Percentiles rank a stretch among this genome's conserved stretches.
Evolutionary conservation across 2,888 invertebrate genomes (phyloP).

Genomic region (Nomada ferruginata): DNA sequence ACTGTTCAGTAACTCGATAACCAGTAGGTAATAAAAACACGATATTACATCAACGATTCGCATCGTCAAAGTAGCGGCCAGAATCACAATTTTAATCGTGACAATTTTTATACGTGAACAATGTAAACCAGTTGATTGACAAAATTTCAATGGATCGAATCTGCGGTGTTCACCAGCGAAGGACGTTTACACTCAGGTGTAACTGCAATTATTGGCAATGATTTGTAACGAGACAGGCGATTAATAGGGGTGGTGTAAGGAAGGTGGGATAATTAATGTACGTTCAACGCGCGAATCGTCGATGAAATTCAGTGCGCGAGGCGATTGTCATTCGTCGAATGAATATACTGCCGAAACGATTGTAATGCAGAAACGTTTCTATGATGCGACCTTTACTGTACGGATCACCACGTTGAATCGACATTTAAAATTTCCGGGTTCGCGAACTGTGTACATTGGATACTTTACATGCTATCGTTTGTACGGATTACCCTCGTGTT

Average conservation of each 20-base stretch:
- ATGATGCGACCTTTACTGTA: neutral
- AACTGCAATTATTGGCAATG: slow-evolving; percentile 11
- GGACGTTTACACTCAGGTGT: neutral
- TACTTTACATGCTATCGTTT: neutral
- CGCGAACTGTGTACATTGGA: neutral
- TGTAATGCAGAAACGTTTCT: slow-evolving; percentile 2
- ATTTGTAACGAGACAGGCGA: slow-evolving; percentile 3
- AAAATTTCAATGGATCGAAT: neutral
- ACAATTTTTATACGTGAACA: neutral
- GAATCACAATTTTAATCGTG: neutral
- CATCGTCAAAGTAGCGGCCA: neutral
- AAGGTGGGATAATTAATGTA: slow-evolving; percentile 8
- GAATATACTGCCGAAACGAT: neutral
- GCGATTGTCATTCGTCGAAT: slow-evolving; percentile 21
- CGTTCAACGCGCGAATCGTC: slow-evolving; percentile 19
- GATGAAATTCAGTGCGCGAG: neutral
- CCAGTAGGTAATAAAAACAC: no score
- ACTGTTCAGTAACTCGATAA: neutral
- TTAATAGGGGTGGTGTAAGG: neutral
- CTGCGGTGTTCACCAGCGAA: neutral
- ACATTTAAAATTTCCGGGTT: slow-evolving; percentile 1
- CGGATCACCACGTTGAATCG: neutral
- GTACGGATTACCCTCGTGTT: neutral
- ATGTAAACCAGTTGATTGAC: neutral
- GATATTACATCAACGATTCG: neutral